Percentiles rank a stretch among this genome's conserved stretches.
Conservation (phyloP, 2,888 invertebrate species). For the Lasioglossum pauxillum region DNA sequence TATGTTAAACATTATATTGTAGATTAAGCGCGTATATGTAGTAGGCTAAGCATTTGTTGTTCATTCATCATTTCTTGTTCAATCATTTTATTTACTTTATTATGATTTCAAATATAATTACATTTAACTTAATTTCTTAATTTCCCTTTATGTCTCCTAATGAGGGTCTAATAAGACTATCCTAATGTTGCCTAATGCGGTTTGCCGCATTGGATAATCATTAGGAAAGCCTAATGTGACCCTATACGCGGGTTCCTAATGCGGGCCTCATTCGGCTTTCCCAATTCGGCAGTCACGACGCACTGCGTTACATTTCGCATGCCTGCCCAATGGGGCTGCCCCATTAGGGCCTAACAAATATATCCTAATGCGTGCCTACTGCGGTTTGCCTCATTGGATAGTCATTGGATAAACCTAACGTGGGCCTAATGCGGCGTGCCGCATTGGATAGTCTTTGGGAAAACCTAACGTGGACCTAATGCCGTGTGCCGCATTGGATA, state of each 20-base stretch:
- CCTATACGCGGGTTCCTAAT: too few relatives aligned
- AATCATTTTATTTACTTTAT: too few relatives aligned
- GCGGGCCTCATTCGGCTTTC: background rate
- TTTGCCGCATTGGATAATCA: background rate
- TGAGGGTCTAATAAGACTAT: background rate
- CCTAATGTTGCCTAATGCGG: conserved; percentile 2
- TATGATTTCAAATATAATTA: too few relatives aligned
- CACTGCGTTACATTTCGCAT: background rate
- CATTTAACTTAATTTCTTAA: too few relatives aligned
- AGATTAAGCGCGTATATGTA: too few relatives aligned
- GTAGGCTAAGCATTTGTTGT: too few relatives aligned
- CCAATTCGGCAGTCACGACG: background rate
- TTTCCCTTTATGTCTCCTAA: too few relatives aligned
- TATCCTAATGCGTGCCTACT: background rate
- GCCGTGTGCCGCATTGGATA: background rate
- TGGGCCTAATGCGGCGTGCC: background rate
- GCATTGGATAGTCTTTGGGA: conserved; percentile 2
- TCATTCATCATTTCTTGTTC: too few relatives aligned
- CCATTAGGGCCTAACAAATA: background rate
- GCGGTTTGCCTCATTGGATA: background rate
- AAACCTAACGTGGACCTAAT: background rate
- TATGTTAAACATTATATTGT: too few relatives aligned
- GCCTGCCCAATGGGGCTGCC: background rate
- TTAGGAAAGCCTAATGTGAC: background rate
- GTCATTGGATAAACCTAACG: background rate